Evolutionary conservation across 2,888 invertebrate genomes (phyloP).

Genomic region (Patella pellucida): DNA sequence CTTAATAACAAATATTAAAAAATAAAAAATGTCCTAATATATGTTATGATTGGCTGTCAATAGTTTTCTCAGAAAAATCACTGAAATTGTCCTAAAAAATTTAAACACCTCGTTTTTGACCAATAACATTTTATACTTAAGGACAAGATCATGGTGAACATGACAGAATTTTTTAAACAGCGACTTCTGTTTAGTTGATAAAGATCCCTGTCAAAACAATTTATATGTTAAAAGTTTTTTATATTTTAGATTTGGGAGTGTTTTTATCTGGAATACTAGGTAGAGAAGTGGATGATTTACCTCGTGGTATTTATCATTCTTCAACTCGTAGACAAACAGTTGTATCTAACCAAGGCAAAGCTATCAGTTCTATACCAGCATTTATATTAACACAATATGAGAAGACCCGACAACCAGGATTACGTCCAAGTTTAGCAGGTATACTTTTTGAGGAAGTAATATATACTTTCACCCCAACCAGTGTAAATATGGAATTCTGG

Average conservation of each 20-base stretch:
- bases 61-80: no score
- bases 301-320: slow-evolving; percentile 58
- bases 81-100: no score
- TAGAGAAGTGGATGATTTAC: slow-evolving; percentile 55
- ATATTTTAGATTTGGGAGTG: slow-evolving; percentile 49
- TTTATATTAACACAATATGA: slow-evolving; percentile 56
- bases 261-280: slow-evolving; percentile 52
- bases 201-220: background rate
- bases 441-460: background rate
- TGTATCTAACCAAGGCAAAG: slow-evolving; percentile 51
- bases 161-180: no score
- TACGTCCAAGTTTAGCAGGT: slow-evolving; percentile 61
- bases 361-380: slow-evolving; percentile 52
- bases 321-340: slow-evolving; percentile 46
- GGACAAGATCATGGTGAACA: no score
- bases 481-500: background rate
- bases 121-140: no score
- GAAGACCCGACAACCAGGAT: slow-evolving; percentile 57
- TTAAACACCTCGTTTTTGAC: no score
- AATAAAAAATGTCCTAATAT: no score
- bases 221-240: background rate
- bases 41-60: no score
- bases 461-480: background rate
- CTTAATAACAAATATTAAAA: no score
- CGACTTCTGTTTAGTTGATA: background rate